phyloP scores from a whole-genome alignment of 2,888 invertebrate genomes.

The Drosophila tripunctata region DNA sequence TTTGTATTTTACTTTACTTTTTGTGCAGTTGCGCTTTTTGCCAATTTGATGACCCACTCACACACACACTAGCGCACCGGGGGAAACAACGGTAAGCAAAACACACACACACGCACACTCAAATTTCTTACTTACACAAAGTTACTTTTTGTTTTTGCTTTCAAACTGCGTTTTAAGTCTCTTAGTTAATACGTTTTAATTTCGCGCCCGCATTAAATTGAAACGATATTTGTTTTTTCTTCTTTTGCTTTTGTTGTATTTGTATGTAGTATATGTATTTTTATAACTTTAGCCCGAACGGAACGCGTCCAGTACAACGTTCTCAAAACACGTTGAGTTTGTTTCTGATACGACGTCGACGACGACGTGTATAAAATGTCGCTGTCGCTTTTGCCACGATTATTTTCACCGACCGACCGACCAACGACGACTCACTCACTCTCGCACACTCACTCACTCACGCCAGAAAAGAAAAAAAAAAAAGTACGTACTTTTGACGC shows the following conservation, averaged over 20 bases:
- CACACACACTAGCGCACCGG: conserved; percentile 28
- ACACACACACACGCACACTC: conserved; percentile 32
- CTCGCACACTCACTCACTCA: conserved; percentile 7
- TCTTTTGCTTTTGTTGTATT: not conserved
- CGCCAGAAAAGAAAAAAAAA: too few species aligned
- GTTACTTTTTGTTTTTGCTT: conserved; percentile 27
- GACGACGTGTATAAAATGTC: conserved; percentile 51
- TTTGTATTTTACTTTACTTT: conserved; percentile 12
- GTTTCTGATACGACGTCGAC: conserved; percentile 61
- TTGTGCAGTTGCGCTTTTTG: conserved; percentile 51
- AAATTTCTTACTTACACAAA: conserved; percentile 55
- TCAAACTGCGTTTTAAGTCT: conserved; percentile 61
- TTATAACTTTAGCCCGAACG: conserved; percentile 40
- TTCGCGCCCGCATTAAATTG: conserved; percentile 62
- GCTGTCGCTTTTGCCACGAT: conserved; percentile 64
- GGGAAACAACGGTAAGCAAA: conserved; percentile 15
- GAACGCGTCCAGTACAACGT: conserved; percentile 48
- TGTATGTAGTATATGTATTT: conserved; percentile 10
- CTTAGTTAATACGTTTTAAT: conserved; percentile 33
- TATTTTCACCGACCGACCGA: conserved; percentile 57
- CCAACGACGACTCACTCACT: conserved; percentile 21
- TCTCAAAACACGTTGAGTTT: conserved; percentile 67
- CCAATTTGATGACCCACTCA: conserved; percentile 51
- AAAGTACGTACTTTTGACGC: conserved; percentile 25
- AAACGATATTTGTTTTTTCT: conserved; percentile 20